Evolutionary conservation across 2,797 vertebrate genomes (phyloP), one percentile per base, ranked within the genome.

Genomic region (Sternarchorhynchus goeldii): DNA sequence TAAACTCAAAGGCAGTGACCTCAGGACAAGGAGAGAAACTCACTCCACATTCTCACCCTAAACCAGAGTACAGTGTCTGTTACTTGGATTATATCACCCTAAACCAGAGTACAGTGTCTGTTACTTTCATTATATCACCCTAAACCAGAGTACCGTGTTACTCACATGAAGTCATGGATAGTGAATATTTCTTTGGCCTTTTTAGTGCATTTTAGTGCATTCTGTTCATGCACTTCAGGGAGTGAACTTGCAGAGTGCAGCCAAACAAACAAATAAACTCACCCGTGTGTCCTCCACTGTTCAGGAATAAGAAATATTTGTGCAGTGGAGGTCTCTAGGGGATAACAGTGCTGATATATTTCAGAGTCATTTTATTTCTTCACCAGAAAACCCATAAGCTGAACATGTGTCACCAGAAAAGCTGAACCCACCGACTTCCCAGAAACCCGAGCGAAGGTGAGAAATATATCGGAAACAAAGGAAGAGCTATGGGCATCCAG

Each of bases 401-500:
- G 25, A 68, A 21, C 16, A 18, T 50, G 56, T 25, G 34, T 41
- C n/a, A 66, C 17, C 1, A 20, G 56, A 6, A 73, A 31, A 59
- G 32, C 18, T 69, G 36, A 59, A 56, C 31, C 21, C 66, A 62
- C 25, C 53, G 5, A 20, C 45, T 60, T 45, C 29, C 53, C 45
- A 56, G 64, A 81, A 77, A 77, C 63, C 63, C 21, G 75, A 81
- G 56, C 34, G 25, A 12, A 77, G 63, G 69, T 63, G 64, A 77
- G 25, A 81, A 73, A 74, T 77, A 0, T n/a, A 32, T 55, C 31
- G 31, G 57, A 17, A 25, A 65, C 59, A 58, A 55, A 64, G 41
- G 70, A 59, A 76, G 45, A 68, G 66, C 21, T 68, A 25, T 2
- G 39, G 1, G 25, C 36, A 63, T 32, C 6, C 21, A 12, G 14